These are phyloP conservation scores for Melipona bicolor DNA, from an alignment of 2,888 invertebrate genomes.

Conservation along the genomic window DNA sequence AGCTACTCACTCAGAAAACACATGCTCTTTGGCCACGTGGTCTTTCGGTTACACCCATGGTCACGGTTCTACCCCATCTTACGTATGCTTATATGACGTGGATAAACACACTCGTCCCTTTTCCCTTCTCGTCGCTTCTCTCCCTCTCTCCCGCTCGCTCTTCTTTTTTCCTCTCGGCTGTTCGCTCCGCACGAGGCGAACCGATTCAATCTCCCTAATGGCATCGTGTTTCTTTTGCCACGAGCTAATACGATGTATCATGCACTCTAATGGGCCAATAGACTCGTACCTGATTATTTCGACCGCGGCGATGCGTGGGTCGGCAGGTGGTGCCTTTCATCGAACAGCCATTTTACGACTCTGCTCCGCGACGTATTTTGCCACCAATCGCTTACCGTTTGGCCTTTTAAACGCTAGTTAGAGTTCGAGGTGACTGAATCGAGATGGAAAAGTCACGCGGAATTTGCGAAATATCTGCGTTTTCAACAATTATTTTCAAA, in stretches of 20 bases:
- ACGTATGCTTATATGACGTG: conserved; percentile 69
- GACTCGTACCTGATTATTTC: conserved; percentile 74
- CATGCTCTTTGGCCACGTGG: conserved; percentile 78
- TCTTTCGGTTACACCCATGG: conserved; percentile 68
- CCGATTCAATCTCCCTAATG: conserved; percentile 80
- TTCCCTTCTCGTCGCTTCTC: conserved; percentile 9
- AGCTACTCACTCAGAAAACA: conserved; percentile 75
- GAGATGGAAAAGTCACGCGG: neutral
- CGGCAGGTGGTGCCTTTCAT: conserved; percentile 66
- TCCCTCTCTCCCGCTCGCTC: conserved; percentile 2
- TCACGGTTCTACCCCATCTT: conserved; percentile 70
- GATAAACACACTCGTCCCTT: conserved; percentile 68
- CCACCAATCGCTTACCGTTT: conserved; percentile 29
- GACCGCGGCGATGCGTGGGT: conserved; percentile 66
- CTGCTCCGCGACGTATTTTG: conserved; percentile 23
- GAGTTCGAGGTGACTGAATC: neutral
- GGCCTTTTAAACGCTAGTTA: neutral
- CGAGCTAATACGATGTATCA: conserved; percentile 80
- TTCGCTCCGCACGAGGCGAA: conserved; percentile 64
- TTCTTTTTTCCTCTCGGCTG: conserved; percentile 16
- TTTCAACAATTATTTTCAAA: neutral
- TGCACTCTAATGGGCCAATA: conserved; percentile 76
- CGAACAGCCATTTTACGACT: conserved; percentile 55
- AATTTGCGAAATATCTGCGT: too few relatives aligned
- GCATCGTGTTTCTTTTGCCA: conserved; percentile 71